These are phyloP conservation scores for Hapalemur alaotrensis DNA, from an alignment of 2,797 vertebrate species.

Conservation along the genomic window DNA sequence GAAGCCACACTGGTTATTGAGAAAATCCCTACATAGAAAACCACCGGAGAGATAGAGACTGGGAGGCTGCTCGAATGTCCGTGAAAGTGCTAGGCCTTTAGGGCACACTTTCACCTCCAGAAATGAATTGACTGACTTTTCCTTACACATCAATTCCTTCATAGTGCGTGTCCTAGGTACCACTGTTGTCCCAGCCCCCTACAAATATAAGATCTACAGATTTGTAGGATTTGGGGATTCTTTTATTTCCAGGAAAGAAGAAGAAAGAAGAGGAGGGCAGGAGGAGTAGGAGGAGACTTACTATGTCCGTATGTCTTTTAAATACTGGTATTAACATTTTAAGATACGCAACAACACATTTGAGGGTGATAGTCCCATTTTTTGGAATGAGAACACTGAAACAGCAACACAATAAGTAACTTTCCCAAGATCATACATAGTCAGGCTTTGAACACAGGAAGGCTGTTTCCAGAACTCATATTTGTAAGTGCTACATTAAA, in stretches of 20 bases:
- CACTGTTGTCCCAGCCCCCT: neutral
- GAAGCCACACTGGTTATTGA: neutral
- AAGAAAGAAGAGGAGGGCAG: neutral
- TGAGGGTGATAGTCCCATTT: neutral
- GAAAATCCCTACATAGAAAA: neutral
- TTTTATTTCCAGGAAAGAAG: neutral
- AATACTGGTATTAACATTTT: neutral
- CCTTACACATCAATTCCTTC: neutral
- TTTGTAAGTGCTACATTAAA: neutral
- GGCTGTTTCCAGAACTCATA: neutral
- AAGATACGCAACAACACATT: neutral
- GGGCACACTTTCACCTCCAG: neutral
- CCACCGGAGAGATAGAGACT: neutral
- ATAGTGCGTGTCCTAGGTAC: neutral
- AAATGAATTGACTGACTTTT: neutral
- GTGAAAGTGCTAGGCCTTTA: neutral
- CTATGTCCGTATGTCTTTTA: neutral
- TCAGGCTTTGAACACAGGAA: neutral
- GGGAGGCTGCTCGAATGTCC: neutral
- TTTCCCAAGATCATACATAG: neutral
- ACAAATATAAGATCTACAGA: neutral
- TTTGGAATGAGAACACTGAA: neutral
- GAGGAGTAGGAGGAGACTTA: neutral
- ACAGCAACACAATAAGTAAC: neutral
- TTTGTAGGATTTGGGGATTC: neutral